phyloP scores from a whole-genome alignment of 2,113 vertebrate genomes.

The Illadopsis cleaveri region DNA sequence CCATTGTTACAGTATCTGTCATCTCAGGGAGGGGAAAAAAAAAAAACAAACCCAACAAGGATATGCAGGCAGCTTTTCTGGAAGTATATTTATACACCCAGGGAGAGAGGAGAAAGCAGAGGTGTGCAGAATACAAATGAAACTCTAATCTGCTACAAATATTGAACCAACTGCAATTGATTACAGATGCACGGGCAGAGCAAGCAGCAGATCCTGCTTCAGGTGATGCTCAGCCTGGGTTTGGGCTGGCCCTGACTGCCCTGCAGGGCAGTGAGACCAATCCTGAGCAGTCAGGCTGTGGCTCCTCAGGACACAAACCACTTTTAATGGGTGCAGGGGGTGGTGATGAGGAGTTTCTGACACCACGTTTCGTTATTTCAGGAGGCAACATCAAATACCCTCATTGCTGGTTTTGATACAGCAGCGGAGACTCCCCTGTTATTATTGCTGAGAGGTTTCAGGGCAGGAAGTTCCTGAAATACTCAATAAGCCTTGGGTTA shows the following conservation, averaged over 20 bases:
- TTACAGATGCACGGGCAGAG: neutral
- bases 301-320: neutral
- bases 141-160: conserved; percentile 22
- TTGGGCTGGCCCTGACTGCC: neutral
- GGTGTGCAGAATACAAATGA: conserved; percentile 61
- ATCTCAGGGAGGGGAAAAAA: neutral
- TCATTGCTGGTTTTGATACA: neutral
- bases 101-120: neutral
- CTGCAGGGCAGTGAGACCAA: neutral
- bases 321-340: neutral
- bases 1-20: conserved; percentile 79
- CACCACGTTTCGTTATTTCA: fast-evolving
- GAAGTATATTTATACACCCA: neutral
- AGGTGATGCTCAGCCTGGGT: neutral
- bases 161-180: neutral
- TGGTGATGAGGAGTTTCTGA: neutral
- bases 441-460: neutral
- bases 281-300: neutral
- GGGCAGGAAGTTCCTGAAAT: neutral
- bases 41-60: neutral
- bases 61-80: conserved; percentile 47
- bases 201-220: neutral
- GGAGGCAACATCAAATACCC: neutral
- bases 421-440: neutral
- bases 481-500: neutral